phyloP scores from a whole-genome alignment of 2,113 vertebrate genomes.

The Anguilla japonica region DNA sequence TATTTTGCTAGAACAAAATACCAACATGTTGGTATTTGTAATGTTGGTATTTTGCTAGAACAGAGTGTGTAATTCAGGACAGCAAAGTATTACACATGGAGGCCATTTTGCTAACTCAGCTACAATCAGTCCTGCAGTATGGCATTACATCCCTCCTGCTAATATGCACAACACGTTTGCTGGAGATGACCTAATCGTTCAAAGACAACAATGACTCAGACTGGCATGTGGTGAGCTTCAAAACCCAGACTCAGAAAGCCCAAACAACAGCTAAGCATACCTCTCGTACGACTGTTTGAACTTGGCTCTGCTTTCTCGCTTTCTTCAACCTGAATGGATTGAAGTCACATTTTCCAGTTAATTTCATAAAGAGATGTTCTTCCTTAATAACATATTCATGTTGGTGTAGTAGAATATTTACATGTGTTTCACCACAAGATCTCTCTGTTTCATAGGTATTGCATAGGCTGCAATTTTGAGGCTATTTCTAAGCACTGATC shows the following conservation, averaged over 20 bases:
- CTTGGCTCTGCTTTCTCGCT: slow-evolving; percentile 26
- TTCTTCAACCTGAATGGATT: slow-evolving; percentile 50
- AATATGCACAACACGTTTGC: slow-evolving; percentile 8
- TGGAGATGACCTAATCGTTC: neutral
- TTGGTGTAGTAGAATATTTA: neutral
- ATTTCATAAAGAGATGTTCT: neutral
- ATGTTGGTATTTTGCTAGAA: neutral
- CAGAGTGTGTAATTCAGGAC: neutral
- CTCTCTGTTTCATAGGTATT: neutral
- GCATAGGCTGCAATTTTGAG: too few species aligned
- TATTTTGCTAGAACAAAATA: neutral
- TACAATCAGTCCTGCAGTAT: neutral
- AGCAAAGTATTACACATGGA: neutral
- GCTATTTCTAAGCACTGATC: neutral
- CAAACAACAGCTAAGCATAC: slow-evolving; percentile 44
- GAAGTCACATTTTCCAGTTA: neutral
- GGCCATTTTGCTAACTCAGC: neutral
- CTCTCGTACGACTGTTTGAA: slow-evolving; percentile 40
- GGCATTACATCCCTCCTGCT: neutral
- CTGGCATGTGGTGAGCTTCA: neutral
- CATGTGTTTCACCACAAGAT: neutral
- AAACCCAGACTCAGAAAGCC: neutral
- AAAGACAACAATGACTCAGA: neutral
- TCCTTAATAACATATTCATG: neutral
- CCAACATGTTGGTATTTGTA: neutral